Percentiles rank a stretch among this genome's conserved stretches.
phyloP scores from a whole-genome alignment of 2,888 invertebrate genomes.

The Chloroclysta siterata region DNA sequence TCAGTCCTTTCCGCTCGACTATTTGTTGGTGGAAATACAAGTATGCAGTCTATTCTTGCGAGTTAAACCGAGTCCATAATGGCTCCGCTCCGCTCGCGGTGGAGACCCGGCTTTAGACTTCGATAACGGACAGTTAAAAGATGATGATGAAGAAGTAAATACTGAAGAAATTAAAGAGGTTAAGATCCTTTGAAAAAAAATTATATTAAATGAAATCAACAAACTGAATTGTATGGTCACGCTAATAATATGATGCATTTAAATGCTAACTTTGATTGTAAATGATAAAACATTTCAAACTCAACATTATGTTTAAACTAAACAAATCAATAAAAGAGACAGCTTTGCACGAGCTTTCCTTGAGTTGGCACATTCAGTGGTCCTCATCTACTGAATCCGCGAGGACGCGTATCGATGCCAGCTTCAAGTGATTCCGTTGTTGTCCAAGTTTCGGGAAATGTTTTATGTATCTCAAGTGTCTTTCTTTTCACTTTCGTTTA shows the following conservation, averaged over 20 bases:
- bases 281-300: constrained; percentile 59
- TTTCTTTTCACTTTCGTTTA: constrained; percentile 80
- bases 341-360: constrained; percentile 70
- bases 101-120: no score
- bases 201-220: constrained; percentile 81
- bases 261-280: constrained; percentile 64
- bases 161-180: constrained; percentile 23
- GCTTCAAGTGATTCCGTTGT: constrained; percentile 78
- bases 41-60: no score
- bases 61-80: no score
- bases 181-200: constrained; percentile 57
- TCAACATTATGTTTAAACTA: constrained; percentile 69
- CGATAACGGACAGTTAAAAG: not conserved
- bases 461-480: constrained; percentile 74
- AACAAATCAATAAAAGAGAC: constrained; percentile 67
- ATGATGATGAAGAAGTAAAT: constrained; percentile 28
- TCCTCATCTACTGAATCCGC: constrained; percentile 68
- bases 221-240: constrained; percentile 78
- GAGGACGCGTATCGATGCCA: constrained; percentile 73
- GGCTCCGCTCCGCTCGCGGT: no score
- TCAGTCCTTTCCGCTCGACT: no score
- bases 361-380: constrained; percentile 73
- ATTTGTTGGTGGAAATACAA: no score
- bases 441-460: constrained; percentile 74
- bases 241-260: constrained; percentile 68